These are phyloP conservation scores for Cyprinodon diabolis DNA, from an alignment of 2,797 vertebrate genomes.

Conservation along the genomic window DNA sequence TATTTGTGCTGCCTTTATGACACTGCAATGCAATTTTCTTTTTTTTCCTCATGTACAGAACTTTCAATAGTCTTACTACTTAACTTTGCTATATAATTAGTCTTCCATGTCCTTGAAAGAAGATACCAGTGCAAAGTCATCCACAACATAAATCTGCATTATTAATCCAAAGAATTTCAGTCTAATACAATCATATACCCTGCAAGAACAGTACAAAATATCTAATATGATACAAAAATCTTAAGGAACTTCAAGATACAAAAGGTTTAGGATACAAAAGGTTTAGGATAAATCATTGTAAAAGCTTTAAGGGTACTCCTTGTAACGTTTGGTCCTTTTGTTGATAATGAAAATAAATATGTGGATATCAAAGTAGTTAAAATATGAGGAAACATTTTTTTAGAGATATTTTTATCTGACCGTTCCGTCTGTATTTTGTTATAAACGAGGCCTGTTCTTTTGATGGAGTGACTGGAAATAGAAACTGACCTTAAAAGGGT, in stretches of 20 bases:
- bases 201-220: neutral
- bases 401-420: neutral
- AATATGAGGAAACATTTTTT: constrained; percentile 8
- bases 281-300: neutral
- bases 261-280: neutral
- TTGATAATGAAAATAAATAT: neutral
- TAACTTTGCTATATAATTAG: no score
- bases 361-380: no score
- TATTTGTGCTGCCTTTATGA: no score
- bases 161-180: neutral
- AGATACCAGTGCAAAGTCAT: neutral
- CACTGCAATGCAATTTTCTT: no score
- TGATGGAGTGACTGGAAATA: constrained; percentile 78
- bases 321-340: neutral
- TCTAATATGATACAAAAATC: neutral
- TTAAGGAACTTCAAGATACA: neutral
- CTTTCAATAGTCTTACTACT: no score
- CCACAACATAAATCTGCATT: neutral
- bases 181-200: neutral
- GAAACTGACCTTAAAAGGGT: constrained; percentile 82
- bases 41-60: no score
- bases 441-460: constrained; percentile 48
- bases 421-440: neutral
- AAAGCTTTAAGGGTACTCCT: neutral
- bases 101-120: neutral